phyloP scores from a whole-genome alignment of 1,140 invertebrate genomes.

The Mizuhopecten yessoensis region DNA sequence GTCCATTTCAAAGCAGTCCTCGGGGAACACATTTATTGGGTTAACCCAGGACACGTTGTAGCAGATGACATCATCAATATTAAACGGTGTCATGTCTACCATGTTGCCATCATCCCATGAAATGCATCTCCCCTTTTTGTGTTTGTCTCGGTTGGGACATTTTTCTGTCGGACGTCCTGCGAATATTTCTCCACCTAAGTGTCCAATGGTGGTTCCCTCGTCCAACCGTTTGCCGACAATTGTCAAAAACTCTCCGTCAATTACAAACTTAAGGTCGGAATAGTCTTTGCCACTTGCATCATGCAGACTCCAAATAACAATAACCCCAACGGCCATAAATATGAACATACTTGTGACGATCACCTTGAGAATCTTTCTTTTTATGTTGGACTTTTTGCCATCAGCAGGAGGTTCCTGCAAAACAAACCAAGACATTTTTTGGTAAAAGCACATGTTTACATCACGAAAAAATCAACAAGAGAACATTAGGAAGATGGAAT shows the following conservation, averaged over 20 bases:
- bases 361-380: constrained; percentile 57
- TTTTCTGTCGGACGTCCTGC: constrained; percentile 41
- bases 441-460: too few relatives aligned
- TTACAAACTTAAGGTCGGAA: constrained; percentile 53
- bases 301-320: constrained; percentile 62
- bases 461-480: too few relatives aligned
- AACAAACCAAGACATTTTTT: neutral
- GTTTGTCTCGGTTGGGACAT: constrained; percentile 51
- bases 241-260: constrained; percentile 52
- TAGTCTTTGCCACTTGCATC: constrained; percentile 54
- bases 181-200: constrained; percentile 57
- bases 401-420: neutral
- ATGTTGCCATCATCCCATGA: constrained; percentile 49
- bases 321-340: constrained; percentile 61
- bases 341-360: constrained; percentile 60
- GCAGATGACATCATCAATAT: constrained; percentile 47
- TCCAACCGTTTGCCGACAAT: constrained; percentile 28
- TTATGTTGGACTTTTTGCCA: constrained; percentile 47
- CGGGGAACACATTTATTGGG: constrained; percentile 44
- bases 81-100: constrained; percentile 40
- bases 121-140: constrained; percentile 53
- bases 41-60: constrained; percentile 54
- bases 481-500: too few relatives aligned
- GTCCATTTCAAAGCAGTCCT: constrained; percentile 57
- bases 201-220: constrained; percentile 41